phyloP scores from a whole-genome alignment of 2,797 vertebrate genomes.

The Paratrypauchen microcephalus region DNA sequence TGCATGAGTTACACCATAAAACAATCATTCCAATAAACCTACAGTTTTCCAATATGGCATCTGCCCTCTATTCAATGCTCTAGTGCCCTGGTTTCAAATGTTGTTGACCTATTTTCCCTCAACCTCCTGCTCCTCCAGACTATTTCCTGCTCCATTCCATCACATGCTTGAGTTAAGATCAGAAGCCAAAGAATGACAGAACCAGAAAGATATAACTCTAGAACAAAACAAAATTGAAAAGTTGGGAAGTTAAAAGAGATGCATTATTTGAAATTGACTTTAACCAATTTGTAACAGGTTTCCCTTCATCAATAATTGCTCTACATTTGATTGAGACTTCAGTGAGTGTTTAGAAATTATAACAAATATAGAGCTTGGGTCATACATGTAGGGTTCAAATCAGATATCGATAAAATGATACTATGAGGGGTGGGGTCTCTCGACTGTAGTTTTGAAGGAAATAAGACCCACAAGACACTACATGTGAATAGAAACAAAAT shows the following conservation, averaged over 20 bases:
- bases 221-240: constrained; percentile 14
- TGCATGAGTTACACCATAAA: neutral
- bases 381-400: no score
- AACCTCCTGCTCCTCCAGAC: constrained; percentile 31
- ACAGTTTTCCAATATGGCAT: neutral
- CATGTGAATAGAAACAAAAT: no score
- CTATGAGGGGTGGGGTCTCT: no score
- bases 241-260: neutral
- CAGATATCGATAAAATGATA: no score
- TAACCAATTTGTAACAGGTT: neutral
- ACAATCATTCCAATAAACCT: neutral
- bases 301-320: no score
- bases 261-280: neutral
- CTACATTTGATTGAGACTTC: no score
- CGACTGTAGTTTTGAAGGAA: no score
- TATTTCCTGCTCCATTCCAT: constrained; percentile 42
- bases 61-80: neutral
- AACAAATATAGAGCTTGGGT: no score
- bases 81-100: constrained; percentile 36
- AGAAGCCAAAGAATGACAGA: constrained; percentile 48
- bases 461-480: no score
- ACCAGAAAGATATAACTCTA: constrained; percentile 43
- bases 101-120: constrained; percentile 71
- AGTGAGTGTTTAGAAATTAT: neutral
- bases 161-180: constrained; percentile 60